Evolutionary conservation across 2,888 invertebrate species (phyloP).

Genomic region (Alcis repandata): DNA sequence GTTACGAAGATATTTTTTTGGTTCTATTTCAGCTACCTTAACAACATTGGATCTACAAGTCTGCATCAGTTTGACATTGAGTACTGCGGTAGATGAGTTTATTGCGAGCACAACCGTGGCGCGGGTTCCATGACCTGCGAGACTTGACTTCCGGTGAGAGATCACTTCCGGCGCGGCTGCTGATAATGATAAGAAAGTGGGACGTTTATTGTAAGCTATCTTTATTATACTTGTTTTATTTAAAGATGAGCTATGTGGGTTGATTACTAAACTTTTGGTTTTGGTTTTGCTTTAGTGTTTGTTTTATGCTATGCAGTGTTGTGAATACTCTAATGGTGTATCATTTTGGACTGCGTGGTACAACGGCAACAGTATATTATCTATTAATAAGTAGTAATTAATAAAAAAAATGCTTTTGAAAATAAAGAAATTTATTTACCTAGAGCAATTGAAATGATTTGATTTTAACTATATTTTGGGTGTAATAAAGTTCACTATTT

Average conservation of each 20-base stretch:
- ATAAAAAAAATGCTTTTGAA: no score
- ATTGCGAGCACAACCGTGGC: conserved; percentile 43
- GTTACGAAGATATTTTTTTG: no score
- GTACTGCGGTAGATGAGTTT: conserved; percentile 22
- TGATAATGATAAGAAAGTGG: conserved; percentile 65
- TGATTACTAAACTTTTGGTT: no score
- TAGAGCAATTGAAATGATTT: no score
- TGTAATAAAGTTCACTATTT: no score
- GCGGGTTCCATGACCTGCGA: conserved; percentile 76
- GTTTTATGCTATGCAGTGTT: background rate
- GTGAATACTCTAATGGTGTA: no score
- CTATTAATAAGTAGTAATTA: no score
- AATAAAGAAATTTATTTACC: no score
- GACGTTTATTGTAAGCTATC: conserved; percentile 44
- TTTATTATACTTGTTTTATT: conserved; percentile 28
- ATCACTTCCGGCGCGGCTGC: conserved; percentile 73
- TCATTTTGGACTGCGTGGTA: no score
- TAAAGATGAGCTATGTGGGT: conserved; percentile 18
- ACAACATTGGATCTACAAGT: background rate
- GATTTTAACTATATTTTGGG: no score
- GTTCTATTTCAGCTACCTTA: no score
- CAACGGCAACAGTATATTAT: no score
- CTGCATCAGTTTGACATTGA: background rate
- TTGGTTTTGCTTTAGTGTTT: background rate
- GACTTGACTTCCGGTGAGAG: conserved; percentile 71